These are phyloP conservation scores for Cryptus viduatorius DNA, from an alignment of 2,888 invertebrate species.

Conservation along the genomic window DNA sequence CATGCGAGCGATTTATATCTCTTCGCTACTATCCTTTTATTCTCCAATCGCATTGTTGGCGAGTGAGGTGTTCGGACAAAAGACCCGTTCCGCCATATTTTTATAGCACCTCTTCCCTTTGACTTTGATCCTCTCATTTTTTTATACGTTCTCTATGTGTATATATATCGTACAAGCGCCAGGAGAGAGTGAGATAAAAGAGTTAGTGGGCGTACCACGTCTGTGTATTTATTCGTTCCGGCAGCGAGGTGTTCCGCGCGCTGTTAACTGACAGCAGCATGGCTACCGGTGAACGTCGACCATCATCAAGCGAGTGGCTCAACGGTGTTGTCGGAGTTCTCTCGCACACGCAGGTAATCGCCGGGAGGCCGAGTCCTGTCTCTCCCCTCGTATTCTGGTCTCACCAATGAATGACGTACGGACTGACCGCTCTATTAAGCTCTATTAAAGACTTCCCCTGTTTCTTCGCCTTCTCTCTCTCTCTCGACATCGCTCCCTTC, in stretches of 20 bases:
- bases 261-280: slow-evolving; percentile 78
- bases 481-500: neutral
- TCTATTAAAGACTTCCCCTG: slow-evolving; percentile 60
- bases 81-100: slow-evolving; percentile 69
- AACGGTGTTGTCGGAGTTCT: slow-evolving; percentile 20
- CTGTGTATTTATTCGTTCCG: slow-evolving; percentile 64
- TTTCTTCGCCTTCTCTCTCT: neutral
- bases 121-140: slow-evolving; percentile 59
- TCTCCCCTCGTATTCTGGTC: slow-evolving; percentile 64
- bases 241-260: slow-evolving; percentile 60
- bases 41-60: slow-evolving; percentile 64
- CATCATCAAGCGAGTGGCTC: slow-evolving; percentile 41
- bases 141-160: slow-evolving; percentile 41
- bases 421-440: slow-evolving; percentile 68
- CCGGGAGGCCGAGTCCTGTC: slow-evolving; percentile 35
- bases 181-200: slow-evolving; percentile 51
- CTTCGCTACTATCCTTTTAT: neutral
- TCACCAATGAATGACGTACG: slow-evolving; percentile 62
- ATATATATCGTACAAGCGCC: slow-evolving; percentile 52
- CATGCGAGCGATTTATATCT: slow-evolving; percentile 19
- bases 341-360: slow-evolving; percentile 58
- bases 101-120: slow-evolving; percentile 61
- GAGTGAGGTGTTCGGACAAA: slow-evolving; percentile 79
- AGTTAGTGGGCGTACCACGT: slow-evolving; percentile 63
- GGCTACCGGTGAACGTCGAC: slow-evolving; percentile 79